Evolutionary conservation across 2,888 invertebrate species (phyloP), one percentile per base, ranked within the genome.

Genomic region (Leucophora obtusa): DNA sequence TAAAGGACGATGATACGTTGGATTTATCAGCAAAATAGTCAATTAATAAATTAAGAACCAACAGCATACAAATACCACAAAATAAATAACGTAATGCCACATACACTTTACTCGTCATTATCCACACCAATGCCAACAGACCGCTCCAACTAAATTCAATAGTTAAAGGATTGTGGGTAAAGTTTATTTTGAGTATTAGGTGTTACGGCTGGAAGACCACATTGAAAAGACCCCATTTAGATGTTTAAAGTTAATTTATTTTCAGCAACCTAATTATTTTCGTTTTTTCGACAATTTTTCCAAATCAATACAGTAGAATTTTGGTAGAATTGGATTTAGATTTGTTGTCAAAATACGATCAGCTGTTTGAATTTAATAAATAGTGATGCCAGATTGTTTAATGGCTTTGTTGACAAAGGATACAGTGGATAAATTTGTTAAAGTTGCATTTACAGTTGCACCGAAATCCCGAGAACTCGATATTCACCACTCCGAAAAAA

Each of bases 11-110:
- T 43, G 86, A 83, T 17, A 85, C 85, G 62, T 87, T 86, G 4
- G 84, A 84, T 68, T 86, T 83, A 82, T 84, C 83, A 86, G 86
- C 87, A 71, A 87, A 82, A 85, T 88, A 89, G 83, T 87, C 87
- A 83, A 89, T 85, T 82, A 89, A 84, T 68, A 90, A 82, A 82
- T 87, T 87, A 28, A 87, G 83, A 58, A 86, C 72, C 51, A 87
- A 77, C 76, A 90, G 85, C 82, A 90, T 84, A 82, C 87, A 85
- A 79, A 88, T 85, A 77, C 85, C 86, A 70, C 72, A 85, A 77
- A 77, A 86, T 83, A 84, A 85, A 85, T 82, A 86, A 85, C 85
- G 86, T 86, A 82, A 86, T 56, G 65, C 58, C 6, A 70, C 73
- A 66, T 74, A 74, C 21, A 74, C 56, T 74, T 81, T 81, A 73